Percentiles rank a stretch among this genome's conserved stretches.
Evolutionary conservation across 2,888 invertebrate species (phyloP).

Genomic region (Hirtodrosophila cameraria): DNA sequence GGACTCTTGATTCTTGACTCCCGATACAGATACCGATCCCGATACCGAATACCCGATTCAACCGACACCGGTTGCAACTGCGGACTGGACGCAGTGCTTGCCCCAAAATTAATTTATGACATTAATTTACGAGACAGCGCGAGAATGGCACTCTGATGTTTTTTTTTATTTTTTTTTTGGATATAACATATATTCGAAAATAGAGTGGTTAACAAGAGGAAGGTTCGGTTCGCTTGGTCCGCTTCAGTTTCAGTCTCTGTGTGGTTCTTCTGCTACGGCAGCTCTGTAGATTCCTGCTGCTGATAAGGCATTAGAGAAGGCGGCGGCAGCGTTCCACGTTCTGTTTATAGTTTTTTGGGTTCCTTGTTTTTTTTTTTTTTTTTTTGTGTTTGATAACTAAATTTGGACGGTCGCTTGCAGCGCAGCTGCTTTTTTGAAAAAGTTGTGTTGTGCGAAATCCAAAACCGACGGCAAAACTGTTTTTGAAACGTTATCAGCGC

Average conservation of each 20-base stretch:
- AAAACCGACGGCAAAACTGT: constrained; percentile 40
- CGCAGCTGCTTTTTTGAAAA: constrained; percentile 29
- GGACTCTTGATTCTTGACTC: constrained; percentile 35
- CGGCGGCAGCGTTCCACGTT: constrained; percentile 32
- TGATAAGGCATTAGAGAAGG: constrained; percentile 66
- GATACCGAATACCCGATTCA: constrained; percentile 20
- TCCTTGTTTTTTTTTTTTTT: no score
- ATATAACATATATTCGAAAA: no score
- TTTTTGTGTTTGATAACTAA: constrained; percentile 58
- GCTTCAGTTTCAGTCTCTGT: constrained; percentile 30
- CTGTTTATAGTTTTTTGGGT: constrained; percentile 36
- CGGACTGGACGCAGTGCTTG: constrained; percentile 54
- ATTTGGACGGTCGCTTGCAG: constrained; percentile 49
- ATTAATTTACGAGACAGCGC: constrained; percentile 78
- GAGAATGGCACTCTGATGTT: constrained; percentile 59
- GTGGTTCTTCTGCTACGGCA: constrained; percentile 54
- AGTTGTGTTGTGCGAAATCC: constrained; percentile 14
- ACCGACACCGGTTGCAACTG: constrained; percentile 58
- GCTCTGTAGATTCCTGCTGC: constrained; percentile 55
- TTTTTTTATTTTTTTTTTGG: no score
- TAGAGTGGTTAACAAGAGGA: constrained; percentile 62
- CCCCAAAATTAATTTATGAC: constrained; percentile 80
- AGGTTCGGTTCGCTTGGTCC: constrained; percentile 26
- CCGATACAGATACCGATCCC: constrained; percentile 17
- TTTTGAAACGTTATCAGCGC: constrained; percentile 49